These are phyloP conservation scores for Thera obeliscata DNA, from an alignment of 2,888 invertebrate genomes.

Conservation along the genomic window DNA sequence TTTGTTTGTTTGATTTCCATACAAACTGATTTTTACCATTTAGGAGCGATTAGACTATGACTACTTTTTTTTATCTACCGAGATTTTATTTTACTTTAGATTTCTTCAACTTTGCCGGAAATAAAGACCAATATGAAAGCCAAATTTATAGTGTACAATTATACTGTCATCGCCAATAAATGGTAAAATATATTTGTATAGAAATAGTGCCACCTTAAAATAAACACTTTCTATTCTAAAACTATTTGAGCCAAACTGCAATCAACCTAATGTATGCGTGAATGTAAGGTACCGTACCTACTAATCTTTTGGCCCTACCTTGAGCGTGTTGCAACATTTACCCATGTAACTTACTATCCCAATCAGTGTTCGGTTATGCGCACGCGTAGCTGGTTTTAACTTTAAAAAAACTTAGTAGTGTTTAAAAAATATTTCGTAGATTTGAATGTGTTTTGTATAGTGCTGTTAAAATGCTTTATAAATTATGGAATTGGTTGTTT, in stretches of 20 bases:
- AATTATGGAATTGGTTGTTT: constrained; percentile 32
- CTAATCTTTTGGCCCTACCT: constrained; percentile 2
- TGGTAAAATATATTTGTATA: too few relatives aligned
- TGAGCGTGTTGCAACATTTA: constrained; percentile 2
- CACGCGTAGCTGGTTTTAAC: constrained; percentile 1
- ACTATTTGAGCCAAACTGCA: background rate
- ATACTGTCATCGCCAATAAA: too few relatives aligned
- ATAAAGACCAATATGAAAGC: too few relatives aligned
- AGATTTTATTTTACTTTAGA: too few relatives aligned
- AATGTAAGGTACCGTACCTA: background rate
- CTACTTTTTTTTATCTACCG: too few relatives aligned
- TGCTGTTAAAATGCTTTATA: constrained; percentile 23
- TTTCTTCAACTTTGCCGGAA: too few relatives aligned
- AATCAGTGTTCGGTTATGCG: constrained; percentile 5
- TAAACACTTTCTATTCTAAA: background rate
- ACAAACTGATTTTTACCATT: too few relatives aligned
- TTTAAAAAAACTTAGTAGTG: background rate
- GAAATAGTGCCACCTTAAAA: too few relatives aligned
- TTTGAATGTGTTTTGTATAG: background rate
- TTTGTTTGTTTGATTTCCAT: too few relatives aligned
- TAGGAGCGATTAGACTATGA: too few relatives aligned
- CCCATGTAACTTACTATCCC: constrained; percentile 9
- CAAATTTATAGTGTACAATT: too few relatives aligned
- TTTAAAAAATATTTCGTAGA: background rate
- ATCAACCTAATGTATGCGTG: background rate